A percentile compares a stretch with the other conserved stretches of the same genome.
Conservation (phyloP, 2,797 vertebrate genomes). For the Periparus ater region DNA sequence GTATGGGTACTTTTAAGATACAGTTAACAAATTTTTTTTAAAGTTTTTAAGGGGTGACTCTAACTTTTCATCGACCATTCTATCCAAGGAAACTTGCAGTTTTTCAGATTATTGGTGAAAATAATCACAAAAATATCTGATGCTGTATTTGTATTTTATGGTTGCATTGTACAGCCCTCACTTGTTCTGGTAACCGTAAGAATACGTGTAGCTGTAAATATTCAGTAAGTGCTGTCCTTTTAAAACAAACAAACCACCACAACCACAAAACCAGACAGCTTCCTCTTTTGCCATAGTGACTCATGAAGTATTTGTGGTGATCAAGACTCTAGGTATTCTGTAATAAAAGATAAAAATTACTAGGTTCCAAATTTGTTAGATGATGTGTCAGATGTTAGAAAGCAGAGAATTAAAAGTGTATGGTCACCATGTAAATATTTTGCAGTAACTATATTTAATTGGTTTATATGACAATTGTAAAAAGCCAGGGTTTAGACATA, state of each 20-base stretch:
- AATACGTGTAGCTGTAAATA: not conserved
- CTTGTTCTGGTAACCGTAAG: not conserved
- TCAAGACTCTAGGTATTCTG: not conserved
- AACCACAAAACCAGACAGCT: not conserved
- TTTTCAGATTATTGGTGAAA: not conserved
- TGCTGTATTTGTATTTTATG: not conserved
- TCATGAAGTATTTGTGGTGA: not conserved
- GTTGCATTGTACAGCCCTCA: not conserved
- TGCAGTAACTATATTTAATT: not conserved
- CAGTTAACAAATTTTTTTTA: not conserved
- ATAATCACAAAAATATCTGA: not conserved
- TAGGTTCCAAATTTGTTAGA: not conserved
- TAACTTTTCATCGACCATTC: not conserved
- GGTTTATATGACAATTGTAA: not conserved
- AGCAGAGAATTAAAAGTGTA: not conserved
- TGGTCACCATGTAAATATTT: not conserved
- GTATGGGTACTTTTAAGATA: not conserved
- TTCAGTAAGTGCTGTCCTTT: not conserved
- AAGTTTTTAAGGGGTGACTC: not conserved
- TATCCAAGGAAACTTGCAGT: not conserved
- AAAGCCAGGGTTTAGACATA: not conserved
- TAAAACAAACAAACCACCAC: not conserved
- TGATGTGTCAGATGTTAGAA: not conserved
- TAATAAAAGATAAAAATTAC: not conserved
- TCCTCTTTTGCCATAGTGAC: not conserved